Conservation (phyloP, 2,113 vertebrate genomes). For the Lampris incognitus region DNA sequence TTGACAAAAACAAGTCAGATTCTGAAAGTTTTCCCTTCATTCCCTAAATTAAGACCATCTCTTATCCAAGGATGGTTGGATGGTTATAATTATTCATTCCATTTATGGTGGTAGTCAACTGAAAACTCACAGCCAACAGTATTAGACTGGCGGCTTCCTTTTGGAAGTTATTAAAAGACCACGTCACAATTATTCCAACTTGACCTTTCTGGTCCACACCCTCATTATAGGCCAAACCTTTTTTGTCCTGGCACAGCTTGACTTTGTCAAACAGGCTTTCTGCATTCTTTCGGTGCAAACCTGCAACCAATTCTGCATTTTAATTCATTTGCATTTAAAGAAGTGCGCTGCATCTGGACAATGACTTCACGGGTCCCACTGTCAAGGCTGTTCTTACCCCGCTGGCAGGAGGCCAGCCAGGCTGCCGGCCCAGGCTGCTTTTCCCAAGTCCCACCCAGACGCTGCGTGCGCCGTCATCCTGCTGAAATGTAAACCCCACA, state of each 20-base stretch:
- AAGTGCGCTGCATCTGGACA: slow-evolving; percentile 59
- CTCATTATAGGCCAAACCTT: slow-evolving; percentile 53
- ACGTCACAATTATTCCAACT: slow-evolving; percentile 54
- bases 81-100: slow-evolving; percentile 66
- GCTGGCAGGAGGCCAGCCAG: slow-evolving; percentile 62
- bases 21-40: slow-evolving; percentile 37
- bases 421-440: slow-evolving; percentile 59
- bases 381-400: slow-evolving; percentile 70
- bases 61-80: slow-evolving; percentile 52
- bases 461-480: slow-evolving; percentile 73
- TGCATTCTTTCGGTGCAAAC: slow-evolving; percentile 15
- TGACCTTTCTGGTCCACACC: slow-evolving; percentile 52
- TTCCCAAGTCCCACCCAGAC: slow-evolving; percentile 74
- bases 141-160: slow-evolving; percentile 60
- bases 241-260: slow-evolving; percentile 41
- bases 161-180: slow-evolving; percentile 62
- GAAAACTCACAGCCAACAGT: slow-evolving; percentile 50
- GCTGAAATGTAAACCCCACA: slow-evolving; percentile 81
- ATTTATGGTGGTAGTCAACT: slow-evolving; percentile 56
- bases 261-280: slow-evolving; percentile 37
- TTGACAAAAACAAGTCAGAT: not conserved
- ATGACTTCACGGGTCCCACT: slow-evolving; percentile 66
- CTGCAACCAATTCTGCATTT: slow-evolving; percentile 15
- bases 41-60: slow-evolving; percentile 48
- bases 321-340: slow-evolving; percentile 39